Base-by-base conservation (phyloP, 2,888 invertebrate genomes). In the Oithona nana region DNA sequence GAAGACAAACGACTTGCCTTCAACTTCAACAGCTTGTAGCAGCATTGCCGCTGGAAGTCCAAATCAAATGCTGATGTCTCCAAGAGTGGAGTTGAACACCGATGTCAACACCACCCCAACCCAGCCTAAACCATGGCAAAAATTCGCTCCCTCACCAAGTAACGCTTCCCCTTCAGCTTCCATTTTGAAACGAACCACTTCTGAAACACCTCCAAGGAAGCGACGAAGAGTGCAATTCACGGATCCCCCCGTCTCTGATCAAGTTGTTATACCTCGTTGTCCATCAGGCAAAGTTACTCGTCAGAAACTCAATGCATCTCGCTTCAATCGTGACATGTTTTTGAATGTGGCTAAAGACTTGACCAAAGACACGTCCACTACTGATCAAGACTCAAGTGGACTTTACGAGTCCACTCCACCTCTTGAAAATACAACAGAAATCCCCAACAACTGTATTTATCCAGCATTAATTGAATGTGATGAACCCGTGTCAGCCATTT, bases 181-280 rank as follows among this genome's bases (percentile, higher is more conserved):
- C 22, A 61, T 61, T 29, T 22, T 61, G 13, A 61, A 61, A 29
- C n/a, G 54, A 52, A 2, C 28, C 8, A 11, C 16, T 16, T 11
- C 6, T 39, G 39, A 39, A 39, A 61, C 66, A 8, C 64, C 66
- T 24, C 61, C 66, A 11, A 48, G 57, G 11, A 50, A 57, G 50
- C 64, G 66, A 57, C 51, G 63, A 2, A 60, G 67, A 6, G 67
- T 67, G 20, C 66, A 66, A 48, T 67, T 67, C 61, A 61, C 65
- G 13, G 66, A 66, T 60, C 66, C 66, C 16, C 67, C 66, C 8
- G 67, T 67, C 11, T 67, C 67, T 13, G 66, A 66, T 8, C 64
- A 64, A n/a, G 67, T 67, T 16, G 67, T 65, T 39, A 66, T 67
- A 61, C 65, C 66, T 16, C 60, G 61, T 28, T n/a, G 28, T n/a